Evolutionary conservation across 2,113 vertebrate species (phyloP).

Genomic region (Rissa tridactyla): DNA sequence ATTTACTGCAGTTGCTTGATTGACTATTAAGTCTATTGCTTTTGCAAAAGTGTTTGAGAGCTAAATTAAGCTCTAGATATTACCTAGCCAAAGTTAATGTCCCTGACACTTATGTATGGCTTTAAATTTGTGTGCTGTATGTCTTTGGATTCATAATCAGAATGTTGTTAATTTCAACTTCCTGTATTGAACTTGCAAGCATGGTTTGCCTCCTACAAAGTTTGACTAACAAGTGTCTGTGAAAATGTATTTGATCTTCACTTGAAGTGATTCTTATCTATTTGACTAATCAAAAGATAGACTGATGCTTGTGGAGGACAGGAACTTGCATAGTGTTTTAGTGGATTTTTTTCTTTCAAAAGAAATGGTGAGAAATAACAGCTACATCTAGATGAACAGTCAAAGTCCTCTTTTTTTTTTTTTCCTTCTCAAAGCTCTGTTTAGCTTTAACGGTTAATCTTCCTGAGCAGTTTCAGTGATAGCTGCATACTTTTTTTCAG

Average conservation of each 20-base stretch:
- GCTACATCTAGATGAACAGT: neutral
- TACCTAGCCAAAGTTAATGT: neutral
- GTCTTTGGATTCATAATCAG: neutral
- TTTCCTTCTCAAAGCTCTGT: neutral
- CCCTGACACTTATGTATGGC: neutral
- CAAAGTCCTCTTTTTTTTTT: neutral
- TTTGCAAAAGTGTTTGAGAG: neutral
- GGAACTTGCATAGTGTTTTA: neutral
- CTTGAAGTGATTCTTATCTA: neutral
- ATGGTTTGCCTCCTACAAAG: neutral
- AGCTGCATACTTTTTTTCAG: neutral
- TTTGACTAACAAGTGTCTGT: neutral
- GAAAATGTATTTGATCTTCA: neutral
- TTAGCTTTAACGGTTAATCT: neutral
- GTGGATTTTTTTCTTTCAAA: neutral
- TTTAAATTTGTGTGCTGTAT: accelerated
- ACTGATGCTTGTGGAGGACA: neutral
- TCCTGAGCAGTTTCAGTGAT: neutral
- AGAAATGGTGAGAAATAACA: neutral
- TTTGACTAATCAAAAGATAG: neutral
- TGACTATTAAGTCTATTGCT: neutral
- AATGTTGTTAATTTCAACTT: neutral
- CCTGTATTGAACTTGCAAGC: neutral
- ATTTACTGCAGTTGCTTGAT: neutral
- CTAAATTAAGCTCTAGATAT: neutral